These are phyloP conservation scores for Albula goreensis DNA, from an alignment of 2,113 vertebrate genomes.

Conservation along the genomic window DNA sequence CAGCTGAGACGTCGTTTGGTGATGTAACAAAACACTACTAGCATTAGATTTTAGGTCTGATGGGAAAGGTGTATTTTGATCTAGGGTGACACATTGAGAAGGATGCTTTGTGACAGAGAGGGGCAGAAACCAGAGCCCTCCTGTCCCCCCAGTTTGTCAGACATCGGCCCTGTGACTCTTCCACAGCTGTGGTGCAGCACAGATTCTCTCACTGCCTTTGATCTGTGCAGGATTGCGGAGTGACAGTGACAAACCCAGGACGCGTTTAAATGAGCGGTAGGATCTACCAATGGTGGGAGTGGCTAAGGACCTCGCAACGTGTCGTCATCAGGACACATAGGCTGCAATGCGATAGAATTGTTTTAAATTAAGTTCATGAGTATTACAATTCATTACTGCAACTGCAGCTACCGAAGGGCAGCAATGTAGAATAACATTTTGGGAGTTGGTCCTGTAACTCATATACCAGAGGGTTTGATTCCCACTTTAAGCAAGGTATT, in stretches of 20 bases:
- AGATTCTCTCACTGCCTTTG: background rate
- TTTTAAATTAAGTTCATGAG: too few relatives aligned
- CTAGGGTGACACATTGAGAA: background rate
- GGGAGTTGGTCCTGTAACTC: too few relatives aligned
- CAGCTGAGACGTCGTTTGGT: constrained; percentile 8
- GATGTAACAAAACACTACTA: background rate
- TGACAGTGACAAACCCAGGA: background rate
- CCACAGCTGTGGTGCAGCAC: constrained; percentile 30
- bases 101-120: background rate
- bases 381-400: too few relatives aligned
- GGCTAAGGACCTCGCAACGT: too few relatives aligned
- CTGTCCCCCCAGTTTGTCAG: constrained; percentile 49
- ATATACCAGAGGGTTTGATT: too few relatives aligned
- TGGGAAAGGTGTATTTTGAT: background rate
- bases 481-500: too few relatives aligned
- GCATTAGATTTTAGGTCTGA: background rate
- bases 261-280: background rate
- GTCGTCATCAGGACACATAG: too few relatives aligned
- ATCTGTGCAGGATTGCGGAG: background rate
- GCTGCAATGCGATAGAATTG: too few relatives aligned
- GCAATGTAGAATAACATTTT: too few relatives aligned
- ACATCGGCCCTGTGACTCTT: constrained; percentile 47
- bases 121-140: background rate
- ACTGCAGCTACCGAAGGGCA: too few relatives aligned
- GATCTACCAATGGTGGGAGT: background rate